These are phyloP conservation scores for Eupsilia transversa DNA, from an alignment of 2,888 invertebrate species.

Conservation along the genomic window DNA sequence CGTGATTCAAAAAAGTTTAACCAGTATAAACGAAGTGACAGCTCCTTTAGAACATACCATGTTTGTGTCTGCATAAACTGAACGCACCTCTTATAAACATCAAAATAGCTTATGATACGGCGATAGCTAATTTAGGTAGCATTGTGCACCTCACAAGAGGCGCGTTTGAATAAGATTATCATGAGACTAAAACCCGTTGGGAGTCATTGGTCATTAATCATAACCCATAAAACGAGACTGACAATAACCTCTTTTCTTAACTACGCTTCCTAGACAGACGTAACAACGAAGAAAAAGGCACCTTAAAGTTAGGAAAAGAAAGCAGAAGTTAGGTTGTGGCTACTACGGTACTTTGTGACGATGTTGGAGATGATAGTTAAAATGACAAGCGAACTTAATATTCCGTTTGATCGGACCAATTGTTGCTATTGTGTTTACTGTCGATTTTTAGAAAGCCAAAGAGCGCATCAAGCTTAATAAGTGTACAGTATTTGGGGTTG, in stretches of 20 bases:
- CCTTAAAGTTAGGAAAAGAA: conserved; percentile 58
- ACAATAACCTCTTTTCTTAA: conserved; percentile 87
- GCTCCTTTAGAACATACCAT: conserved; percentile 72
- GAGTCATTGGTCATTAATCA: conserved; percentile 90
- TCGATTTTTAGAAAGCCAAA: conserved; percentile 87
- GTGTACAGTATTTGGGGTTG: conserved; percentile 79
- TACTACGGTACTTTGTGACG: conserved; percentile 69
- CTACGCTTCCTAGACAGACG: conserved; percentile 81
- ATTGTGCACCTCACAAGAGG: conserved; percentile 89
- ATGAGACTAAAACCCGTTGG: conserved; percentile 88
- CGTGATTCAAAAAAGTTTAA: conserved; percentile 74
- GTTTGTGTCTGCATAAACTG: conserved; percentile 76
- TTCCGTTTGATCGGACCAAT: conserved; percentile 90
- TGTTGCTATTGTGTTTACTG: conserved; percentile 89
- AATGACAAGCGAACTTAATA: conserved; percentile 90
- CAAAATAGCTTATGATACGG: conserved; percentile 82
- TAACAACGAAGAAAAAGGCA: conserved; percentile 62
- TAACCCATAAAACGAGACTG: conserved; percentile 90
- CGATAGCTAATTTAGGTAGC: conserved; percentile 90
- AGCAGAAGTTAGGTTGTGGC: conserved; percentile 61
- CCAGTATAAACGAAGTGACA: conserved; percentile 77
- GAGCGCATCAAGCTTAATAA: conserved; percentile 75
- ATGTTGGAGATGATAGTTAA: conserved; percentile 84
- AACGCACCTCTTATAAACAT: conserved; percentile 77
- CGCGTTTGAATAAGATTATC: conserved; percentile 89